Evolutionary conservation across 2,888 invertebrate species (phyloP), one percentile per base, ranked within the genome.

Genomic region (Ichneumon xanthorius): DNA sequence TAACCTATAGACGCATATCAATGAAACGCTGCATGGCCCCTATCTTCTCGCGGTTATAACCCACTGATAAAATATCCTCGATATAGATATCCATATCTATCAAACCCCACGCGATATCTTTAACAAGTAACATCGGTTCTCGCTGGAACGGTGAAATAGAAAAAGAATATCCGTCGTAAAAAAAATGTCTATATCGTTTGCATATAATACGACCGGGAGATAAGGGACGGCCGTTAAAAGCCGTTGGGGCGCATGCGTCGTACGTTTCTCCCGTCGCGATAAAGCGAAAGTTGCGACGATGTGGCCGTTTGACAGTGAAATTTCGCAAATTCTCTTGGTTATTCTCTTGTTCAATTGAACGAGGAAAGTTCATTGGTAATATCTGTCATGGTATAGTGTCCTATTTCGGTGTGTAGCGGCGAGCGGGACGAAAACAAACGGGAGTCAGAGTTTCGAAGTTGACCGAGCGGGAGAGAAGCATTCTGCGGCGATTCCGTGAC

Each of bases 11-110:
- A 76, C 75, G 80, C 40, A 76, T 65, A 71, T 80, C 80, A 76
- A 80, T 80, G 75, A 72, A 40, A 53, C 73, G 9, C 19, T 45
- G 45, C 80, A 61, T 40, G 30, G 61, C 33, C 63, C 78, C 40
- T 85, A 81, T 85, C 85, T 72, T 68, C 14, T 22, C 61, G 37
- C 53, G 33, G 58, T 73, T 75, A 63, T 30, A 75, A 58, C 67
- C 63, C 63, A 67, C 70, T 85, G 81, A 85, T 85, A 85, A 85
- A 85, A 85, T 75, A 82, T 85, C 73, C 68, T 65, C 73, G 70
- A 65, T 75, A 71, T 48, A 40, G 55, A 68, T 55, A 65, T 65
- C 73, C 22, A 73, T 58, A 84, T 81, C 73, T 50, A n/a, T 67
- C 50, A 6, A 58, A 33, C 33, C 48, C 58, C 45, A 2, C 26